Percentiles rank a stretch among this genome's conserved stretches.
phyloP scores from a whole-genome alignment of 2,888 invertebrate genomes.

The Drosophila gaucha region DNA sequence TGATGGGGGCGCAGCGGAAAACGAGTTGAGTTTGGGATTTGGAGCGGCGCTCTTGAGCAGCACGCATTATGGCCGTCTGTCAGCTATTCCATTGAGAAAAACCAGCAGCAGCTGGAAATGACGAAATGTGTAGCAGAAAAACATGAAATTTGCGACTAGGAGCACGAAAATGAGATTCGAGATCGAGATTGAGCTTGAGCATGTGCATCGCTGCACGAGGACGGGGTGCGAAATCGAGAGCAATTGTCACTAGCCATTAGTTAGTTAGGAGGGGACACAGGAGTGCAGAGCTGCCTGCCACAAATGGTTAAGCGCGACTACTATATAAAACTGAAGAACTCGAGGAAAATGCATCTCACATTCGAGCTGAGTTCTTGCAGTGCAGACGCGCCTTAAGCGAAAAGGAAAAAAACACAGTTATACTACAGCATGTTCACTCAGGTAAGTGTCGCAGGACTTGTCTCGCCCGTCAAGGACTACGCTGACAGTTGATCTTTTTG shows the following conservation, averaged over 20 bases:
- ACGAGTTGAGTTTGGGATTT: constrained; percentile 42
- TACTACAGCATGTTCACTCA: constrained; percentile 81
- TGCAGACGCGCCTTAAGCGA: constrained; percentile 68
- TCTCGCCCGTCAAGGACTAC: not conserved
- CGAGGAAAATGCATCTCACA: constrained; percentile 83
- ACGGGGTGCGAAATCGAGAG: constrained; percentile 36
- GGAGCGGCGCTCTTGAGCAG: constrained; percentile 54
- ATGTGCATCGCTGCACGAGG: constrained; percentile 30
- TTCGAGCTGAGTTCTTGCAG: constrained; percentile 83
- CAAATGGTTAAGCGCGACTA: constrained; percentile 33
- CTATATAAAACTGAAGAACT: constrained; percentile 84
- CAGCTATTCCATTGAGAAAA: constrained; percentile 74
- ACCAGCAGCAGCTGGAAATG: constrained; percentile 38
- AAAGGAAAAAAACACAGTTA: constrained; percentile 23
- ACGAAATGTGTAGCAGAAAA: constrained; percentile 69
- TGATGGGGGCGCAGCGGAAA: constrained; percentile 27
- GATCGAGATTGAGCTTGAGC: constrained; percentile 14
- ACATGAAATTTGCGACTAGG: constrained; percentile 61
- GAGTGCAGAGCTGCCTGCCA: constrained; percentile 14
- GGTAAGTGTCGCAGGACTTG: constrained; percentile 69
- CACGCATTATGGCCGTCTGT: constrained; percentile 17
- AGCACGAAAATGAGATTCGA: constrained; percentile 27
- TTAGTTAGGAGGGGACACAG: constrained; percentile 21
- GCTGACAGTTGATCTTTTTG: no score
- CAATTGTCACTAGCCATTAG: constrained; percentile 74